Base-by-base conservation (phyloP, 2,797 vertebrate species). In the Syngnathus rostellatus region DNA sequence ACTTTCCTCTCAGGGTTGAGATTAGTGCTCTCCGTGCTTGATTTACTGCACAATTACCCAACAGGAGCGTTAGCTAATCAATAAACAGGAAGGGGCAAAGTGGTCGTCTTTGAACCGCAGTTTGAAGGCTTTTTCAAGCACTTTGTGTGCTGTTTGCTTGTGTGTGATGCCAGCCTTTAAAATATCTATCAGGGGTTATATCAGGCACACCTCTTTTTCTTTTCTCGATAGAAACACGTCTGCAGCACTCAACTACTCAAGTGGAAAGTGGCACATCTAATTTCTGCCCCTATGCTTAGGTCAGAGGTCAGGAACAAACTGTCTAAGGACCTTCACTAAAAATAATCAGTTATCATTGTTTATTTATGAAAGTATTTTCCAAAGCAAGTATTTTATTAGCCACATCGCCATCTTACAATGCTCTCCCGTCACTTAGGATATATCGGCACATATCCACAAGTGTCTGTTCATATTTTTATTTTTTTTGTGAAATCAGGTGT, bases 41-140 rank as follows among this genome's bases (percentile, higher is more conserved):
- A 85, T 88, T 87, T 85, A 82, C 84, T 80, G 81, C 87, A 86
- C 86, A 87, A 84, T 85, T 87, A 88, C 87, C 79, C 78, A 88
- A 87, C 84, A 82, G 85, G 86, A 84, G 82, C 77, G 75, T 78
- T 71, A 70, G 75, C 74, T 84, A 80, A 89, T 89, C 88, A 86
- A 89, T 89, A 89, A 84, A 86, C 84, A 85, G 83, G 78, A 85
- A 86, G 76, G 73, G 72, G 75, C 51, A 83, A 82, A 85, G 86
- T 82, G 84, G 78, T 75, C 75, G 70, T 75, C 83, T 89, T 88
- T 88, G 85, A 87, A 86, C 83, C 81, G 80, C 74, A 87, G 83
- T 85, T 87, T 85, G 70, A 80, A 76, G 83, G 82, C 81, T 82
- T 75, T 79, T 84, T 79, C 80, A 78, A 85, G 77, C 83, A 72